A percentile compares a stretch with the other conserved stretches of the same genome.
These are phyloP conservation scores for Todus mexicanus DNA, from an alignment of 2,797 vertebrate species.

Conservation along the genomic window DNA sequence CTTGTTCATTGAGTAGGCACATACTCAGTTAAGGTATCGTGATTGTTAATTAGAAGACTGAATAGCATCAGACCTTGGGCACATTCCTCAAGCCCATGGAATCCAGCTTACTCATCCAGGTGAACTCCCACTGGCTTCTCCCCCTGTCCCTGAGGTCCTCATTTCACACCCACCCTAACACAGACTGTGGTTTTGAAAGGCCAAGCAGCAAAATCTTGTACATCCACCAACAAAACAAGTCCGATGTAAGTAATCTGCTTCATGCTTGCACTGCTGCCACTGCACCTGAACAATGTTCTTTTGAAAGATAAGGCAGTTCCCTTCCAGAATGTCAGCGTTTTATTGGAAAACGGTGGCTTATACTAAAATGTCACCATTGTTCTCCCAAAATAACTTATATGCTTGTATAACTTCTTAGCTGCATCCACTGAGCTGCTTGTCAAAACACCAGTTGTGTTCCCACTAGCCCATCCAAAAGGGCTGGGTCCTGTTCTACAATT, in stretches of 20 bases:
- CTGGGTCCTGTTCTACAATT: neutral
- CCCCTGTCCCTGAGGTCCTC: accelerated
- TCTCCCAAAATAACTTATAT: neutral
- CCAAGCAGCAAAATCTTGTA: neutral
- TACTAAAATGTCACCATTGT: slow-evolving; percentile 17
- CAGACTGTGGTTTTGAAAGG: neutral
- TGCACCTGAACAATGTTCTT: slow-evolving; percentile 11
- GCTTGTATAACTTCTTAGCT: neutral
- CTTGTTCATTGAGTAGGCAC: neutral
- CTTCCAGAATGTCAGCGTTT: neutral
- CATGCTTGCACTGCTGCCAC: neutral
- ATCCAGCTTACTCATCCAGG: neutral
- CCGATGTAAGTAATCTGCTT: neutral
- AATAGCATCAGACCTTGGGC: neutral
- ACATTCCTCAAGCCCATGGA: neutral
- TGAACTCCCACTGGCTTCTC: neutral
- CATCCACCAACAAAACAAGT: neutral
- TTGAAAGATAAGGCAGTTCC: slow-evolving; percentile 9
- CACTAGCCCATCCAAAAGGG: neutral
- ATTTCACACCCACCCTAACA: neutral
- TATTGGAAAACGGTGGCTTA: neutral
- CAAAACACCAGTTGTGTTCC: neutral
- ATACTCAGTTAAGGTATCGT: neutral
- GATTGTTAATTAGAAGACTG: accelerated
- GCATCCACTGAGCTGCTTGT: neutral